These are phyloP conservation scores for Furcifer pardalis DNA, from an alignment of 2,797 vertebrate genomes.

Conservation along the genomic window DNA sequence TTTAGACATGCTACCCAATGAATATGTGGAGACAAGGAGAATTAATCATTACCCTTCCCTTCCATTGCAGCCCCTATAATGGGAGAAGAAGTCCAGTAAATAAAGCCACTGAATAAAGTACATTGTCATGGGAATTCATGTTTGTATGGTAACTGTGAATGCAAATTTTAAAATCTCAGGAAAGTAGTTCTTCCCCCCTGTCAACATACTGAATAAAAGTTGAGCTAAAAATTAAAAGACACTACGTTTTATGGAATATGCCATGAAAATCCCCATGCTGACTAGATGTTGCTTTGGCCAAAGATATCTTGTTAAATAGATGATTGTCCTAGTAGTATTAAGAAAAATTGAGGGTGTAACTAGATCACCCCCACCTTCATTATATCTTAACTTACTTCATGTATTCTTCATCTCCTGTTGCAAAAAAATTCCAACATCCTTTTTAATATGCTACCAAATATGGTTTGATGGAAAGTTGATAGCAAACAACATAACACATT, in stretches of 20 bases:
- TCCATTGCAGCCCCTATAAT: background rate
- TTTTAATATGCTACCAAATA: slow-evolving; percentile 29
- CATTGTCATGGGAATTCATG: background rate
- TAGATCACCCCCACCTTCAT: slow-evolving; percentile 7
- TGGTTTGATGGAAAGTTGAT: slow-evolving; percentile 5
- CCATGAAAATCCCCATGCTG: background rate
- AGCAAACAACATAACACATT: slow-evolving; percentile 29
- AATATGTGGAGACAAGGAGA: background rate
- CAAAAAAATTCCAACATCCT: background rate
- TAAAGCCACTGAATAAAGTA: too few species aligned
- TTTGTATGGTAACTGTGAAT: background rate
- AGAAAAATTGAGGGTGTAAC: too few species aligned
- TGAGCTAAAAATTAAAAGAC: background rate
- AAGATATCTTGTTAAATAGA: slow-evolving; percentile 46
- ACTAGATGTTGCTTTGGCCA: slow-evolving; percentile 15
- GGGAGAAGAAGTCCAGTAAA: background rate
- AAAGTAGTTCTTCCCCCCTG: too few species aligned
- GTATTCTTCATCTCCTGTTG: slow-evolving; percentile 31
- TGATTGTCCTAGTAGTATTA: slow-evolving; percentile 29
- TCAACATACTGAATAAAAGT: background rate
- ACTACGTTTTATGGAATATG: too few species aligned
- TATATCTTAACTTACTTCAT: slow-evolving; percentile 42
- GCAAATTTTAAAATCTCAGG: background rate
- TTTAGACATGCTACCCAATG: too few species aligned
- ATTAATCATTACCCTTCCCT: background rate